These are phyloP conservation scores for Pollenia labialis DNA, from an alignment of 2,888 invertebrate genomes.

Conservation along the genomic window DNA sequence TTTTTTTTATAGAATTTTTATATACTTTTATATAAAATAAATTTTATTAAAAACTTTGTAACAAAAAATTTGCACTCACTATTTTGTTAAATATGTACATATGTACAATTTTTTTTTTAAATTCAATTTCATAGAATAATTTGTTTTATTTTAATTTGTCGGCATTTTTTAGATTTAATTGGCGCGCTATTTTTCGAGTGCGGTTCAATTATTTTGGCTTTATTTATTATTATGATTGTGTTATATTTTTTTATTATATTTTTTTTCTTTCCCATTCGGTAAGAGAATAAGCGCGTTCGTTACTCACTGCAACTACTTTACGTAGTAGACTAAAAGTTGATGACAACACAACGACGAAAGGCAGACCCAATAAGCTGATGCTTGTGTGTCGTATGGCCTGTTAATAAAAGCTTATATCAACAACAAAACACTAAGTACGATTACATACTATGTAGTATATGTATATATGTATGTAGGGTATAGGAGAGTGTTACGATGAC, in stretches of 20 bases:
- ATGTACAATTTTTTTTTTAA: background rate
- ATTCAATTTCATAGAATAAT: conserved; percentile 16
- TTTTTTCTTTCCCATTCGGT: conserved; percentile 37
- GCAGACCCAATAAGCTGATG: conserved; percentile 65
- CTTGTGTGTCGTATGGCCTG: conserved; percentile 34
- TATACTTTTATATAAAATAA: background rate
- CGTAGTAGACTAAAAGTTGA: conserved; percentile 72
- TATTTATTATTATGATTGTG: conserved; percentile 44
- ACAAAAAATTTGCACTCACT: conserved; percentile 59
- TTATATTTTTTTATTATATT: conserved; percentile 37
- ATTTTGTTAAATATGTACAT: conserved; percentile 28
- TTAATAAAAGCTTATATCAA: conserved; percentile 54
- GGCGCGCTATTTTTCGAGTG: conserved; percentile 59
- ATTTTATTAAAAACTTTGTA: conserved; percentile 13
- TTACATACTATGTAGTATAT: conserved; percentile 21
- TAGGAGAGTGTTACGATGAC: conserved; percentile 25
- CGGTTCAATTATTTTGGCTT: conserved; percentile 37
- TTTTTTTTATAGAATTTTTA: background rate
- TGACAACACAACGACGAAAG: conserved; percentile 69
- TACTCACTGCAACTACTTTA: conserved; percentile 71
- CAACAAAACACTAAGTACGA: conserved; percentile 38
- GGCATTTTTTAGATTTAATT: conserved; percentile 28
- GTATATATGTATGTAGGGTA: background rate
- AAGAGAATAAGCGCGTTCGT: conserved; percentile 58
- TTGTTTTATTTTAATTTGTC: conserved; percentile 45